phyloP scores from a whole-genome alignment of 2,113 vertebrate species.

The Rhynchomys soricoides region DNA sequence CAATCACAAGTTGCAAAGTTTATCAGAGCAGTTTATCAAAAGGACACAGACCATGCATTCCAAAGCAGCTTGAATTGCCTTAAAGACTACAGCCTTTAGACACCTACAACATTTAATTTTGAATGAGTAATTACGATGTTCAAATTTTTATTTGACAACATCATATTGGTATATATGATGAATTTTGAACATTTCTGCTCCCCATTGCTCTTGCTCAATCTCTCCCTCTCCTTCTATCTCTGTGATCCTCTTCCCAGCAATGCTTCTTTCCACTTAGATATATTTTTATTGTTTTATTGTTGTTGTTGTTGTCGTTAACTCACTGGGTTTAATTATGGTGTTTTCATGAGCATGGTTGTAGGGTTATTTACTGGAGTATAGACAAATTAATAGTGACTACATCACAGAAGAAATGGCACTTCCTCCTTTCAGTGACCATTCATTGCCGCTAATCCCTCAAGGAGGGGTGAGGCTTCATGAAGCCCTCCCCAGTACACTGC shows the following conservation, averaged over 20 bases:
- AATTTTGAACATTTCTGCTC: neutral
- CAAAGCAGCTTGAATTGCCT: neutral
- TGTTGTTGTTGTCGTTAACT: neutral
- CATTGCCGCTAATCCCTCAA: neutral
- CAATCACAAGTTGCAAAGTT: neutral
- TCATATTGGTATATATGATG: neutral
- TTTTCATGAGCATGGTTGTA: neutral
- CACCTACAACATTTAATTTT: neutral
- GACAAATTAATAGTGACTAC: neutral
- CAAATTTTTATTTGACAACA: neutral
- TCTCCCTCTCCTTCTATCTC: neutral
- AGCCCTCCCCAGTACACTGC: neutral
- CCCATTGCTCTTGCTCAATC: neutral
- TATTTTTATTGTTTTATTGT: neutral
- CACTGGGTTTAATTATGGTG: neutral
- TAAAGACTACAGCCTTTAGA: slow-evolving; percentile 4
- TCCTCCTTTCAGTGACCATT: neutral
- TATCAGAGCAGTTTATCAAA: neutral
- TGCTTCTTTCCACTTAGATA: neutral
- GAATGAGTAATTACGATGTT: neutral
- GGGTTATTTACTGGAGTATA: neutral
- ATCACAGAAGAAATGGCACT: neutral
- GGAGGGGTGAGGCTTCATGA: neutral
- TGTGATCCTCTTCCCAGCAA: neutral
- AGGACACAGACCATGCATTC: neutral